phyloP scores from a whole-genome alignment of 2,113 vertebrate species.

The Poeciliopsis prolifica region DNA sequence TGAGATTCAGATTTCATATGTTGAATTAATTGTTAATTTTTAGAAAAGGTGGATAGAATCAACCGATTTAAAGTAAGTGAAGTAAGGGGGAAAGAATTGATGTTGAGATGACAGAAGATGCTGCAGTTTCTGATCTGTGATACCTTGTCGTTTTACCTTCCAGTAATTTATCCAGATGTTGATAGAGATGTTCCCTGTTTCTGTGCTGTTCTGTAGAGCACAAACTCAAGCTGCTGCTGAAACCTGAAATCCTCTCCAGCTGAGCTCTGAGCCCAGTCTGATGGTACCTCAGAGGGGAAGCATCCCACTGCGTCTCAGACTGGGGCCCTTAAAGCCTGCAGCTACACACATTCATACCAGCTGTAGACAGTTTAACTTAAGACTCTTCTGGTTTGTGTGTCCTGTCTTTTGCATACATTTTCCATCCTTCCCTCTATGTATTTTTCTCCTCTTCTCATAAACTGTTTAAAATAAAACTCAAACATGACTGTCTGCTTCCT shows the following conservation, averaged over 20 bases:
- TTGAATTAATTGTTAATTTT: not conserved
- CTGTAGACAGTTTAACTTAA: too few relatives aligned
- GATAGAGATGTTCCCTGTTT: slow-evolving; percentile 18
- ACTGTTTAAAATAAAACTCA: not conserved
- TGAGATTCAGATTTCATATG: not conserved
- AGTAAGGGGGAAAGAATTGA: not conserved
- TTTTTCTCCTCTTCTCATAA: not conserved
- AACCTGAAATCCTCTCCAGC: slow-evolving; percentile 32
- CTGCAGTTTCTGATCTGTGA: slow-evolving; percentile 10
- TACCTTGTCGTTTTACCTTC: slow-evolving; percentile 12
- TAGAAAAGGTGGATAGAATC: not conserved
- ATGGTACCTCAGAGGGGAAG: too few relatives aligned
- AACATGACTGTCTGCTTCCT: too few relatives aligned
- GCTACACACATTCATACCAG: too few relatives aligned
- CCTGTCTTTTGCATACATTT: slow-evolving; percentile 1
- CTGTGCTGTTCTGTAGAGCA: slow-evolving; percentile 38
- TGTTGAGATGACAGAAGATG: not conserved
- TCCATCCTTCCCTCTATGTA: slow-evolving; percentile 31
- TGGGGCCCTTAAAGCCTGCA: too few relatives aligned
- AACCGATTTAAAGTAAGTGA: not conserved
- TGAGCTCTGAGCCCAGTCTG: slow-evolving; percentile 24
- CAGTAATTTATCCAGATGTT: slow-evolving; percentile 15
- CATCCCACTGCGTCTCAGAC: too few relatives aligned
- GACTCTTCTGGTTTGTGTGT: too few relatives aligned
- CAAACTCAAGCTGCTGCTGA: slow-evolving; percentile 6